Evolutionary conservation across 2,113 vertebrate genomes (phyloP).

Genomic region (Anhinga rufa): DNA sequence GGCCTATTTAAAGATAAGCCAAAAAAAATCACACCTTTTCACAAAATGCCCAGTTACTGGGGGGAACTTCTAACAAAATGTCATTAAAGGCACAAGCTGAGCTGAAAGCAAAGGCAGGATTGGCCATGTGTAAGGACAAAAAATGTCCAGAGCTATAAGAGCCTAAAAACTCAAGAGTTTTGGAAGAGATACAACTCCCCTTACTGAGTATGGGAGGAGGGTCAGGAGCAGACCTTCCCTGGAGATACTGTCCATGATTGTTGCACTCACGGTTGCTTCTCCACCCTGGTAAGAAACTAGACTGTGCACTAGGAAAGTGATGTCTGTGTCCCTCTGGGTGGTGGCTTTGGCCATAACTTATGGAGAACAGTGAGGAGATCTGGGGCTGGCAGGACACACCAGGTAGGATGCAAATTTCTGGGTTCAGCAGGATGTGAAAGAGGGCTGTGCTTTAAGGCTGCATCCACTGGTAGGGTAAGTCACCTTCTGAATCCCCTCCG

Average conservation of each 20-base stretch:
- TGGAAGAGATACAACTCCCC: background rate
- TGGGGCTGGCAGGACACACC: background rate
- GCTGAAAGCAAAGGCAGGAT: background rate
- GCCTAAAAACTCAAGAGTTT: background rate
- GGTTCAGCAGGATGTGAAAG: background rate
- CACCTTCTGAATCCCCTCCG: background rate
- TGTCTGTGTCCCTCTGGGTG: background rate
- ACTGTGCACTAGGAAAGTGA: background rate
- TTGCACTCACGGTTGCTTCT: background rate
- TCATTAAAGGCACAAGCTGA: background rate
- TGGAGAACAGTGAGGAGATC: background rate
- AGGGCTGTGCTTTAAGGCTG: background rate
- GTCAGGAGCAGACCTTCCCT: background rate
- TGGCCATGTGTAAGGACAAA: background rate
- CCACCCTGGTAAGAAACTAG: background rate
- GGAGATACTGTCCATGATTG: background rate
- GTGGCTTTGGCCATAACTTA: background rate
- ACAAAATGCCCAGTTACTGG: background rate
- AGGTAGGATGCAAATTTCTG: background rate
- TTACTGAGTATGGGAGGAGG: background rate
- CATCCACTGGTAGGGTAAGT: background rate
- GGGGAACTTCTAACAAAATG: background rate
- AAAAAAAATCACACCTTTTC: background rate
- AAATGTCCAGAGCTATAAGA: background rate
- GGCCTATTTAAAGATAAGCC: background rate